Evolutionary conservation across 2,888 invertebrate genomes (phyloP).

Genomic region (Pyralis farinalis): DNA sequence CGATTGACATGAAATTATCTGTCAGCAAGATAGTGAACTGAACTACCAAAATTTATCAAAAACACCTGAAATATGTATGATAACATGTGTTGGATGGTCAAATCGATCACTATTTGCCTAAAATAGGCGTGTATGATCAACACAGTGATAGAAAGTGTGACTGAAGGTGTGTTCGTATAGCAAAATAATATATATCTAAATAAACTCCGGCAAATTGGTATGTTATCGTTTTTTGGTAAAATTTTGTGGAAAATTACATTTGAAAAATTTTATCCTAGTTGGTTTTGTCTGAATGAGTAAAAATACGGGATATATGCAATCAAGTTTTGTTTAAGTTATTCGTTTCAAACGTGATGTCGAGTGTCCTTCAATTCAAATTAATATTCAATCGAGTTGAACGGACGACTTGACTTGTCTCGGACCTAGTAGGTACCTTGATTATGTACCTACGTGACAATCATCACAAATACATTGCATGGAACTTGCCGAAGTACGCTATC

Average conservation of each 20-base stretch:
- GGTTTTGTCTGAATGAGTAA: background rate
- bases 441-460: conserved; percentile 40
- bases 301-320: background rate
- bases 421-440: conserved; percentile 20
- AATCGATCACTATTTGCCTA: conserved; percentile 28
- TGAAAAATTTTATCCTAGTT: background rate
- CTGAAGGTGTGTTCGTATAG: conserved; percentile 21
- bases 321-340: background rate
- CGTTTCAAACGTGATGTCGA: background rate
- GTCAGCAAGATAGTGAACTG: conserved; percentile 21
- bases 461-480: conserved; percentile 47
- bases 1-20: conserved; percentile 27
- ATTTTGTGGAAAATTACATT: background rate
- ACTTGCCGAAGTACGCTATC: conserved; percentile 16
- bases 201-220: conserved; percentile 47
- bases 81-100: conserved; percentile 49
- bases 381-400: conserved; percentile 22
- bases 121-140: conserved; percentile 36
- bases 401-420: conserved; percentile 24
- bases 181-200: conserved; percentile 23
- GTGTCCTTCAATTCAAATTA: conserved; percentile 13
- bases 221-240: conserved; percentile 15
- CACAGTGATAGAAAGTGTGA: conserved; percentile 25
- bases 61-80: conserved; percentile 62
- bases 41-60: conserved; percentile 59